Evolutionary conservation across 2,797 vertebrate genomes (phyloP), one percentile per base, ranked within the genome.

Genomic region (Crenuchus spilurus): DNA sequence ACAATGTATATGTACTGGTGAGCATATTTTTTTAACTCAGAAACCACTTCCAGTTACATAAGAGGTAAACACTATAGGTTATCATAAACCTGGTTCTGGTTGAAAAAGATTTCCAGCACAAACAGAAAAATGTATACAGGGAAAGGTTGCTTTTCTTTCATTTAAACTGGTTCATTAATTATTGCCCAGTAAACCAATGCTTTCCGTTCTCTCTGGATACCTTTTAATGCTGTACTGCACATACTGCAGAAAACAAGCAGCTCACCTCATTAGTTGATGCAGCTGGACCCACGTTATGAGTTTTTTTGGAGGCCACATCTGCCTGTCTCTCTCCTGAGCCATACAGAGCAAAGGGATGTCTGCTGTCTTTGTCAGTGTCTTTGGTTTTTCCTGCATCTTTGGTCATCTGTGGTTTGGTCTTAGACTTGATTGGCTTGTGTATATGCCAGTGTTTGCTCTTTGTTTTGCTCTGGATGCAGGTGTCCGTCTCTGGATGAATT

Each of bases 311-410:
- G 6, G 95, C 94, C 0, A 93, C 94, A 70, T 96, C 92, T 0
- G 90, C 94, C 63, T 92, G 89, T 72, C 85, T 96, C 80, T 98
- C 96, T 62, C 95, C 97, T 82, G 93, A 93, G 31, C 93, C 97
- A 13, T 98, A 98, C 49, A 98, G 87, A 49, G 94, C 96, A 68
- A 99, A 98, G 0, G 97, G 95, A 76, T 96, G 95, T 48, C 91
- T 94, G 57, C 87, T 88, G 60, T 93, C 94, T 78, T 91, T 95
- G 33, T 83, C 77, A n/a, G 85, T 81, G 35, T 89, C 91, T 66
- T 79, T 90, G 42, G 87, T 82, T 55, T 28, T 2, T 33, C 7
- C 52, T 30, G 33, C 80, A 33, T 89, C 91, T 66, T 79, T 90
- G 42, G 87, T 82, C 54, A 69, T 75, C 14, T 78, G 24, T 4